Percentiles rank a stretch among this genome's conserved stretches.
Evolutionary conservation across 2,888 invertebrate species (phyloP).

Genomic region (Cinara cedri): DNA sequence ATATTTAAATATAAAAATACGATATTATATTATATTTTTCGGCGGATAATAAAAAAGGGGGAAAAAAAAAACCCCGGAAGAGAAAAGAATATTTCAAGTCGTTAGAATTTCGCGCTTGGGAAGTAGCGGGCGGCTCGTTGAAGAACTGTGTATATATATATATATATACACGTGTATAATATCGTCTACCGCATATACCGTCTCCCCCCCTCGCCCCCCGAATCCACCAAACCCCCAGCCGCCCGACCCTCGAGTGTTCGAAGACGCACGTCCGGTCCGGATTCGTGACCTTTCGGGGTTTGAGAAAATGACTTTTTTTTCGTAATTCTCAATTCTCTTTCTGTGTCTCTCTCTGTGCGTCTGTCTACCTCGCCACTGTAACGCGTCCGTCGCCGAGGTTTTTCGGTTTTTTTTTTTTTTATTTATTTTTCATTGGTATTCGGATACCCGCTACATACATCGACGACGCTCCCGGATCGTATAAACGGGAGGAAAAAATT

Average conservation of each 20-base stretch:
- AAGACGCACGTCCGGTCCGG: conserved; percentile 52
- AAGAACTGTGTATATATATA: conserved; percentile 8
- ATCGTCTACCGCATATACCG: too few relatives aligned
- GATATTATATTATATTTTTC: conserved; percentile 10
- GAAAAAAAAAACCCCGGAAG: not conserved
- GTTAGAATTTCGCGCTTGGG: conserved; percentile 34
- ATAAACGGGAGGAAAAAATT: conserved; percentile 21
- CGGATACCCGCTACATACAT: conserved; percentile 39
- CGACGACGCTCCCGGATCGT: not conserved
- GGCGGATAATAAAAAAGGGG: not conserved
- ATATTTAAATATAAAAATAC: not conserved
- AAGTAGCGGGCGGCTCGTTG: conserved; percentile 32
- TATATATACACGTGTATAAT: too few relatives aligned
- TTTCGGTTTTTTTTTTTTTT: conserved; percentile 44
- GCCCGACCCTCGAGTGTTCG: too few relatives aligned
- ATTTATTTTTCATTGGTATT: too few relatives aligned
- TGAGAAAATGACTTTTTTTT: conserved; percentile 44
- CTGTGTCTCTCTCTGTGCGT: not conserved
- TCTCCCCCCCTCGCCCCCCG: not conserved
- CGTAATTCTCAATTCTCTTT: not conserved
- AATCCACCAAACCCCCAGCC: too few relatives aligned
- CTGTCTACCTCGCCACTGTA: conserved; percentile 24
- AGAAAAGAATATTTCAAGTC: conserved; percentile 40
- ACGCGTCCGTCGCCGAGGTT: too few relatives aligned
- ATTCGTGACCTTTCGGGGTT: conserved; percentile 51